Conservation (phyloP, 2,797 vertebrate species). For the Thamnophis elegans region DNA sequence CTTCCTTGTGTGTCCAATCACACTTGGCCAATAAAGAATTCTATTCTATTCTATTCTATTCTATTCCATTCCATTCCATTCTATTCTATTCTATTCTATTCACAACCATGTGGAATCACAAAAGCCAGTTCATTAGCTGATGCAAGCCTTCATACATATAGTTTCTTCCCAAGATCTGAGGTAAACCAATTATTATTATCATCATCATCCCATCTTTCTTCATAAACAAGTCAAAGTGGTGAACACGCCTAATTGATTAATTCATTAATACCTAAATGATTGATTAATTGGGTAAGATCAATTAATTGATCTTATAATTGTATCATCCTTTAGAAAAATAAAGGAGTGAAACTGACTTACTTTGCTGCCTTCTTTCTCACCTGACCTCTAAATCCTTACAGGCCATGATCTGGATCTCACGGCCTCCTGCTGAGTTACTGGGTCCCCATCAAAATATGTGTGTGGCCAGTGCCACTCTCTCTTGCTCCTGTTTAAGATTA, state of each 20-base stretch:
- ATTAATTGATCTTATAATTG: not conserved
- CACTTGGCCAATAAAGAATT: too few relatives aligned
- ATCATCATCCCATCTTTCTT: not conserved
- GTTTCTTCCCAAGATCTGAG: not conserved
- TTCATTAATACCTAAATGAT: not conserved
- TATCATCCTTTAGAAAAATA: not conserved
- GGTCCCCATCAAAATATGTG: not conserved
- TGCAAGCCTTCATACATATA: not conserved
- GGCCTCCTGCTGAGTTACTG: not conserved
- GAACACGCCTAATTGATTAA: not conserved
- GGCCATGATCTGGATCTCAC: not conserved
- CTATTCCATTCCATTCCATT: too few relatives aligned
- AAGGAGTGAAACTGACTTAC: not conserved
- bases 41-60: too few relatives aligned
- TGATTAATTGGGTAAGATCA: not conserved
- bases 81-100: too few relatives aligned
- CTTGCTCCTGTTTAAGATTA: constrained; percentile 26
- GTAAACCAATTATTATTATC: not conserved
- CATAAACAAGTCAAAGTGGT: not conserved
- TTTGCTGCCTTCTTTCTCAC: not conserved
- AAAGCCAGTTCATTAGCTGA: not conserved
- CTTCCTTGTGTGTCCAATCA: too few relatives aligned
- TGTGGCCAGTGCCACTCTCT: constrained; percentile 3
- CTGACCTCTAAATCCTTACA: not conserved
- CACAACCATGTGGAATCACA: not conserved